Evolutionary conservation across 2,113 vertebrate species (phyloP).

Genomic region (Phoxinus phoxinus): DNA sequence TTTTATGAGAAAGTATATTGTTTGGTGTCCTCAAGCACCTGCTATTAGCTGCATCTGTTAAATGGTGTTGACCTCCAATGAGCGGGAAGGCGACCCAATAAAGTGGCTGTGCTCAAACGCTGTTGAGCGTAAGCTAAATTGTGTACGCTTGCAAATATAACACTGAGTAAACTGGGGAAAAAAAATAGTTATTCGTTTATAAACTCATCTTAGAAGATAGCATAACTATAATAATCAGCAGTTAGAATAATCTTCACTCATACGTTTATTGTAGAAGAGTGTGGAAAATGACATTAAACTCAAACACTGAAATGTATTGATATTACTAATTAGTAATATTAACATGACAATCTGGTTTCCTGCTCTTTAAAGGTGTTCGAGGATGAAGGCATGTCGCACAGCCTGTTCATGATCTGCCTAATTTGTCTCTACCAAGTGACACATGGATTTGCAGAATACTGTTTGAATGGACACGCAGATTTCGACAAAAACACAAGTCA

Average conservation of each 20-base stretch:
- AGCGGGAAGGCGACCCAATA: not conserved
- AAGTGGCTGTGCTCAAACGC: not conserved
- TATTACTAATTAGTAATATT: not conserved
- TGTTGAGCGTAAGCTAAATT: not conserved
- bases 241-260: no score
- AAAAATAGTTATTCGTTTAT: not conserved
- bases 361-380: not conserved
- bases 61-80: conserved; percentile 14
- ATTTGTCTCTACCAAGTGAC: not conserved
- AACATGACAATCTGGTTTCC: not conserved
- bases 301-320: not conserved
- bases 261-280: no score
- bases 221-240: not conserved
- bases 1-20: not conserved
- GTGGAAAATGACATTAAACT: not conserved
- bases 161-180: not conserved
- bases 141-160: not conserved
- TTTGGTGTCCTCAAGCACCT: conserved; percentile 29
- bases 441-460: not conserved
- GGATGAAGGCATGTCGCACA: not conserved
- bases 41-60: conserved; percentile 21
- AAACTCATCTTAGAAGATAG: not conserved
- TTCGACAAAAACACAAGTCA: not conserved
- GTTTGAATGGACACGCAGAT: not conserved
- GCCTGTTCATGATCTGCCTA: not conserved